Percentiles rank a stretch among this genome's conserved stretches.
phyloP scores from a whole-genome alignment of 30 jellyfish, hydroid and myxozoan genomes.

The Rhopilema esculentum region DNA sequence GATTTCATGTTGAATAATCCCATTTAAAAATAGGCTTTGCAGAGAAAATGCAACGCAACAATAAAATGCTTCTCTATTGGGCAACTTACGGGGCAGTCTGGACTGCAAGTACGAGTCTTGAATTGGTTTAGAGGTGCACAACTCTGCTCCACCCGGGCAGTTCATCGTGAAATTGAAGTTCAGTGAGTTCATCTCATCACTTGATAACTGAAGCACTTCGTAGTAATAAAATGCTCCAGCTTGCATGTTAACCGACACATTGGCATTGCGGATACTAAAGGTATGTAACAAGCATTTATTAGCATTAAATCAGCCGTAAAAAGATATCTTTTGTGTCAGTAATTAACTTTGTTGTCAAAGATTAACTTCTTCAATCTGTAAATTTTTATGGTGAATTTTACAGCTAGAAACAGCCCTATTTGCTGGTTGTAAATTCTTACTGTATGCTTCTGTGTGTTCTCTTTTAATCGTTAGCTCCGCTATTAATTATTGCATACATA shows the following conservation, averaged over 20 bases:
- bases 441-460: no score
- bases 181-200: conserved; percentile 52
- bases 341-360: no score
- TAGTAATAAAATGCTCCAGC: conserved; percentile 80
- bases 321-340: not conserved
- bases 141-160: conserved; percentile 58
- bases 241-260: conserved; percentile 32
- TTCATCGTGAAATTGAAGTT: conserved; percentile 57
- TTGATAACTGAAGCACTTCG: conserved; percentile 81
- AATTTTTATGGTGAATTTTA: no score
- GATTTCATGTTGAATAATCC: no score
- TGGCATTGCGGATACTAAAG: conserved; percentile 58
- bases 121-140: conserved; percentile 63
- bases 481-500: no score
- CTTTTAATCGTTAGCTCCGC: no score
- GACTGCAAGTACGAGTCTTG: conserved; percentile 51
- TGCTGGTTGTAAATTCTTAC: no score
- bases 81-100: conserved; percentile 79
- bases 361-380: no score
- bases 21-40: no score
- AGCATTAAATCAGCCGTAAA: not conserved
- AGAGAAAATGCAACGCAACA: not conserved
- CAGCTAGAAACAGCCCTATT: no score
- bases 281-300: not conserved
- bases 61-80: not conserved